phyloP scores from a whole-genome alignment of 1,140 invertebrate genomes.

The Cotesia vestalis region DNA sequence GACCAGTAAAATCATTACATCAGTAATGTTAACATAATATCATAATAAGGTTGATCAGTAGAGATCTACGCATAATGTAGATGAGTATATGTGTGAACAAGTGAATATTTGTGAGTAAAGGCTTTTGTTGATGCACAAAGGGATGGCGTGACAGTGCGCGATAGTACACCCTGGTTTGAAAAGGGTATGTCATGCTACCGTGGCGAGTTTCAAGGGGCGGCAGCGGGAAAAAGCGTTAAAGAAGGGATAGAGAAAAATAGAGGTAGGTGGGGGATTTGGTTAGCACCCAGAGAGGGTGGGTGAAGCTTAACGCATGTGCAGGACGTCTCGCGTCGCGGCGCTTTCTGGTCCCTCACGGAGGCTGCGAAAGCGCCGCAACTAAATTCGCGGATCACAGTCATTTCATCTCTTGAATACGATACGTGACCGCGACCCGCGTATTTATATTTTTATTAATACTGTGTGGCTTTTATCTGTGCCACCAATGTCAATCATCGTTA shows the following conservation, averaged over 20 bases:
- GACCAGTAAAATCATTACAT: too few species aligned
- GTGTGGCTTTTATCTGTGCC: background rate
- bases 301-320: slow-evolving; percentile 65
- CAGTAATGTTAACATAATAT: too few species aligned
- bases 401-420: slow-evolving; percentile 61
- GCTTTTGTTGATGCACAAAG: slow-evolving; percentile 61
- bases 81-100: slow-evolving; percentile 36
- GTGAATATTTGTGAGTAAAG: slow-evolving; percentile 33
- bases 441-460: background rate
- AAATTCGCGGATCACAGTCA: slow-evolving; percentile 65
- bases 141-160: slow-evolving; percentile 54
- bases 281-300: slow-evolving; percentile 46
- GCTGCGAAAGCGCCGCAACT: slow-evolving; percentile 61
- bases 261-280: slow-evolving; percentile 36
- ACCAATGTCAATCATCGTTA: background rate
- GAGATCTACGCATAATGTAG: slow-evolving; percentile 23
- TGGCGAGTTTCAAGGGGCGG: slow-evolving; percentile 25
- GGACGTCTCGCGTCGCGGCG: slow-evolving; percentile 64
- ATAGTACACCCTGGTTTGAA: slow-evolving; percentile 42
- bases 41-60: slow-evolving; percentile 20
- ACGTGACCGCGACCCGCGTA: slow-evolving; percentile 45
- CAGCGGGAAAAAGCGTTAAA: slow-evolving; percentile 28
- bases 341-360: slow-evolving; percentile 57
- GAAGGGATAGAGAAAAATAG: slow-evolving; percentile 39
- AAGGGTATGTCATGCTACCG: slow-evolving; percentile 31